A percentile compares a stretch with the other conserved stretches of the same genome.
Evolutionary conservation across 1,140 invertebrate species (phyloP).

Genomic region (Meloidogyne floridensis): DNA sequence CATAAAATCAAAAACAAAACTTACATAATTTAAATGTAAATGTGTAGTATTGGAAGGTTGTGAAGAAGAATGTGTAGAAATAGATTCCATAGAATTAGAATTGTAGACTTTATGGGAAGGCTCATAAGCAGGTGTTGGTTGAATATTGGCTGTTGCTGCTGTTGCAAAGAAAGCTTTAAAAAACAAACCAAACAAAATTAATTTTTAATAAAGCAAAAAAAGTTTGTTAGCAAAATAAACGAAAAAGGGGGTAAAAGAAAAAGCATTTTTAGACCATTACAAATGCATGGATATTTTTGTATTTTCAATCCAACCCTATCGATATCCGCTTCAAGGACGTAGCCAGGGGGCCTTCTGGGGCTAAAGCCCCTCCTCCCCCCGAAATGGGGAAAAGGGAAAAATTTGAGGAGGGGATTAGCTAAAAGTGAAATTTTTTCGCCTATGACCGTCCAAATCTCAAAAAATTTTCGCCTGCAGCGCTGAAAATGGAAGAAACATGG

Average conservation of each 20-base stretch:
- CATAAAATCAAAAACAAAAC: background rate
- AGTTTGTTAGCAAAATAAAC: background rate
- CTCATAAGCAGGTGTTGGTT: background rate
- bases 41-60: background rate
- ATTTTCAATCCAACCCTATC: no score
- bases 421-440: no score
- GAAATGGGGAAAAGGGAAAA: no score
- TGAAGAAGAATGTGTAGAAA: constrained; percentile 9
- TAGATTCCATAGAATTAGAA: constrained; percentile 24
- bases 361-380: no score
- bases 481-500: no score
- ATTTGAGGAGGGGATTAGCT: no score
- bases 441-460: no score
- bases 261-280: no score
- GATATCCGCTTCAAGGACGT: no score
- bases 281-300: no score
- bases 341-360: no score
- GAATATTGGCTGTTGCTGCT: background rate
- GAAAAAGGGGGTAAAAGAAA: background rate
- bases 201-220: constrained; percentile 4
- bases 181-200: constrained; percentile 12
- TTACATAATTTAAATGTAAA: background rate
- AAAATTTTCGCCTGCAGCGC: no score
- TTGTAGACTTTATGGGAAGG: constrained; percentile 12
- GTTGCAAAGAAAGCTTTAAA: background rate